phyloP scores from a whole-genome alignment of 2,797 vertebrate species.

The Phataginus tetradactyla region DNA sequence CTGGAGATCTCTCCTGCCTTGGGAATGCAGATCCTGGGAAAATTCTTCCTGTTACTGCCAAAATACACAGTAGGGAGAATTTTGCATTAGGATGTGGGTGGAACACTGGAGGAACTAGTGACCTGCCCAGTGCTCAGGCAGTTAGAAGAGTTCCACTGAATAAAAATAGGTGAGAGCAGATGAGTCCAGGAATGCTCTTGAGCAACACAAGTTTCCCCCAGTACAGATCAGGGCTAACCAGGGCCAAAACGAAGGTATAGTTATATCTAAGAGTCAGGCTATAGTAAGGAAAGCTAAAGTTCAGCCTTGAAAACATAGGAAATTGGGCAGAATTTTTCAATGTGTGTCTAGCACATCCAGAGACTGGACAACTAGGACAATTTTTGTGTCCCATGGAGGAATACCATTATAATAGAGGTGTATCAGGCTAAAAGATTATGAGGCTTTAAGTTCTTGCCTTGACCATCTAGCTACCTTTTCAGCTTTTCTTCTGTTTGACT shows the following conservation, averaged over 20 bases:
- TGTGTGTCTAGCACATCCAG: background rate
- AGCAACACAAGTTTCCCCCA: background rate
- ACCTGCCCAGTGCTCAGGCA: background rate
- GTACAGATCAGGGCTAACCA: background rate
- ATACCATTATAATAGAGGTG: background rate
- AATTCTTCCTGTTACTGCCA: conserved; percentile 40
- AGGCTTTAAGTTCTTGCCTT: background rate
- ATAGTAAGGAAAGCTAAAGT: background rate
- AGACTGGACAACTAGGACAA: background rate
- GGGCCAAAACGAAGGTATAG: background rate
- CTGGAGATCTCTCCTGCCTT: background rate
- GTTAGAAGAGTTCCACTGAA: background rate
- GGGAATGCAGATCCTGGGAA: conserved; percentile 3
- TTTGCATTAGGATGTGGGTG: background rate
- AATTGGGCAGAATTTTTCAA: background rate
- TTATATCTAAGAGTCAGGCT: background rate
- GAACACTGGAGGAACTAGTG: background rate
- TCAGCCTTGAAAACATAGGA: background rate
- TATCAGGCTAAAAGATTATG: background rate
- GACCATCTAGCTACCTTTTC: background rate
- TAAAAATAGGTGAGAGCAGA: background rate
- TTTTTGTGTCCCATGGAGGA: background rate
- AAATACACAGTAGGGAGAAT: conserved; percentile 11
- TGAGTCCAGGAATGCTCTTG: background rate
- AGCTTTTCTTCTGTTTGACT: background rate